Base-by-base conservation (phyloP, 1,140 invertebrate species). In the Cotesia chilonis region DNA sequence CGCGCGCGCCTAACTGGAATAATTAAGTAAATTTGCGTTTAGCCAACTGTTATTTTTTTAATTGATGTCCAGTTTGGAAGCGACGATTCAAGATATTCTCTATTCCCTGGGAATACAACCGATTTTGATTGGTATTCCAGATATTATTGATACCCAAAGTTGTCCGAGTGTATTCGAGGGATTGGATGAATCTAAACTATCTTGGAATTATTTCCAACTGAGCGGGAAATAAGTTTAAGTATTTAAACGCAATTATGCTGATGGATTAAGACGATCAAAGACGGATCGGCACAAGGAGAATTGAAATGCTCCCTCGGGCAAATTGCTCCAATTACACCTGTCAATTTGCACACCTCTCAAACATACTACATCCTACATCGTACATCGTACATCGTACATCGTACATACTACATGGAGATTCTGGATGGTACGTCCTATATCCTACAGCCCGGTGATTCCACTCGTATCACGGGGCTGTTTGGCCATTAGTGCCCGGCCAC, bases 1-100 rank as follows among this genome's bases (percentile, higher is more conserved):
- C 60, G 17, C 41, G 52, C 60, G 17, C 41, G 52, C 74, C 71
- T 66, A 68, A 74, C 72, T 69, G 59, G 74, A 78, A 78, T 81
- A 78, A 81, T 81, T 81, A 81, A 79, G 73, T 66, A 72, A 81
- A 78, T 79, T 78, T 77, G 74, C 76, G 61, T 68, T 41, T 14
- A 6, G 35, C 4, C 17, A 17, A 35, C 17, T 54, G 17, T 68
- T 36, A 52, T 68, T 54, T 55, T 55, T 14, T n/a, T n/a, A 41
- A 28, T 57, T 38, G 35, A 38, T 28, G 28, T 28, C 28, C 28
- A 28, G 28, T 28, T 28, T 28, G 28, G 1, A 28, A 28, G 28
- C 1, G 1, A 0, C 28, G 3, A 2, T 28, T 28, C 28, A 28
- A 28, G 28, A 28, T 28, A 28, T 14, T 4, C 54, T 55, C n/a